Evolutionary conservation across 2,113 vertebrate genomes (phyloP).

Genomic region (Spheniscus mendiculus): DNA sequence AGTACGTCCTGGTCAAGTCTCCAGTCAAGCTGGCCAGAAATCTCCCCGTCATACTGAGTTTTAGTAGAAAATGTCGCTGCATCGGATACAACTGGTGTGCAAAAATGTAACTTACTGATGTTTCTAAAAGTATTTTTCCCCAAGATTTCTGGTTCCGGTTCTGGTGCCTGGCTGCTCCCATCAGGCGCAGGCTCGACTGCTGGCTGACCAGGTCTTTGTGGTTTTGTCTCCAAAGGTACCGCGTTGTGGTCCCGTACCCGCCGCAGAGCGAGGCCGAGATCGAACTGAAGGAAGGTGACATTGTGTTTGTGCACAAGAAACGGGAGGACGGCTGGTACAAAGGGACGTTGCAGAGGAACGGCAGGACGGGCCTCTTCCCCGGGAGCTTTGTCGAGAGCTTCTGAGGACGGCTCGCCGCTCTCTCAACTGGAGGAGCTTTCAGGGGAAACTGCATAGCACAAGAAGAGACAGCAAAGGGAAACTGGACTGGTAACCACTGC

Average conservation of each 20-base stretch:
- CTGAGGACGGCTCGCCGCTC: slow-evolving; percentile 63
- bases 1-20: accelerated
- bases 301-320: slow-evolving; percentile 98
- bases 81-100: neutral
- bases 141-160: neutral
- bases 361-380: slow-evolving; percentile 94
- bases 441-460: slow-evolving; percentile 59
- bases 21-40: neutral
- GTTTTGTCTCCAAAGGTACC: slow-evolving; percentile 81
- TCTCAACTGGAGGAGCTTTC: slow-evolving; percentile 10
- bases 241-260: slow-evolving; percentile 93
- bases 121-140: neutral
- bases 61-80: neutral
- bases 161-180: neutral
- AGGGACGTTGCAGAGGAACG: slow-evolving; percentile 94
- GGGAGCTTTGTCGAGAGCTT: slow-evolving; percentile 98
- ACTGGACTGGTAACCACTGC: slow-evolving; percentile 62
- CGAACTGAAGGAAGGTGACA: slow-evolving; percentile 94
- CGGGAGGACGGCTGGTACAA: slow-evolving; percentile 98
- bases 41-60: neutral
- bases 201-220: neutral
- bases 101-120: neutral
- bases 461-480: slow-evolving; percentile 52
- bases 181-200: accelerated
- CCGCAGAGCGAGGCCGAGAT: slow-evolving; percentile 98